Percentiles rank a stretch among this genome's conserved stretches.
These are phyloP conservation scores for Oreortyx pictus DNA, from an alignment of 2,797 vertebrate species.

Conservation along the genomic window DNA sequence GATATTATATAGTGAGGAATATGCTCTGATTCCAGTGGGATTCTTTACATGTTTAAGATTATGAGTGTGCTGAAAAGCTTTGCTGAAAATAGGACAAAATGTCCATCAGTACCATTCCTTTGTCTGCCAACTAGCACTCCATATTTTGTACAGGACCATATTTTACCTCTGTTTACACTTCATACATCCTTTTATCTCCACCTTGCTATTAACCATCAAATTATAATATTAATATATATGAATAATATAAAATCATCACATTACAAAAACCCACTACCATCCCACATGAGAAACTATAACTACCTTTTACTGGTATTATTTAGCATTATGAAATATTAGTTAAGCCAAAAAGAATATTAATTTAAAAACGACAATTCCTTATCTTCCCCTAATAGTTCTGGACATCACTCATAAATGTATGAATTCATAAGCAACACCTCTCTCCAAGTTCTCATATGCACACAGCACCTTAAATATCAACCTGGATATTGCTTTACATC, in stretches of 20 bases:
- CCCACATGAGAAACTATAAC: not conserved
- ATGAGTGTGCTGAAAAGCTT: not conserved
- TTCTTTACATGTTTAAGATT: not conserved
- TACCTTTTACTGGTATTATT: not conserved
- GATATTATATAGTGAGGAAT: not conserved
- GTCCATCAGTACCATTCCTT: not conserved
- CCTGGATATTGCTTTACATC: no score
- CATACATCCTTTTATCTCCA: not conserved
- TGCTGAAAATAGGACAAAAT: not conserved
- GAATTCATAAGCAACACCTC: not conserved
- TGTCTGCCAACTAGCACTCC: not conserved
- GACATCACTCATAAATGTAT: not conserved
- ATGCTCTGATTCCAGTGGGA: not conserved
- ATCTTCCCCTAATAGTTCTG: not conserved
- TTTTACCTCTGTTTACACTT: not conserved
- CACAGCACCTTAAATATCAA: no score
- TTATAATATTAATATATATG: no score
- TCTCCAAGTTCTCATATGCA: no score
- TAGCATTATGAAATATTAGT: not conserved
- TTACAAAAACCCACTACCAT: not conserved
- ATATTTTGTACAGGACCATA: not conserved
- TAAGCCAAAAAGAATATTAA: not conserved
- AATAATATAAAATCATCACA: not conserved
- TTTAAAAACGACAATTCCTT: not conserved
- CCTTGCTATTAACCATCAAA: not conserved